These are phyloP conservation scores for Apocheima hispidaria DNA, from an alignment of 2,888 invertebrate genomes.

Conservation along the genomic window DNA sequence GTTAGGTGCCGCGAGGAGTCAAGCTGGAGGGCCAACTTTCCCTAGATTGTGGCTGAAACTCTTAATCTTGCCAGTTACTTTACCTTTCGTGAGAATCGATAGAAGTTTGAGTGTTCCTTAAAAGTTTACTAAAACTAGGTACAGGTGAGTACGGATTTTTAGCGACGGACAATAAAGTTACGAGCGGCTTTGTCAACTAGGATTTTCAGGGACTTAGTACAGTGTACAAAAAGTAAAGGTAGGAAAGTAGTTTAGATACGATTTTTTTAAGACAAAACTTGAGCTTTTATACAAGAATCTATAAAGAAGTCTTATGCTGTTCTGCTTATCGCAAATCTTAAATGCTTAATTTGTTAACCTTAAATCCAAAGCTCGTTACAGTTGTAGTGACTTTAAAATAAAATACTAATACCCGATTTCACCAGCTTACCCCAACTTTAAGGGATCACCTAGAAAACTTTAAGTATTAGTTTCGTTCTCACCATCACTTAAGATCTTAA, in stretches of 20 bases:
- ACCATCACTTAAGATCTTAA: no score
- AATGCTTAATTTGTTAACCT: neutral
- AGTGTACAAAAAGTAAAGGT: conserved; percentile 17
- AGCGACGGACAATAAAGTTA: conserved; percentile 38
- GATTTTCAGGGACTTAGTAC: conserved; percentile 36
- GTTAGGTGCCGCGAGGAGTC: conserved; percentile 18
- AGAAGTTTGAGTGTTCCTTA: conserved; percentile 37
- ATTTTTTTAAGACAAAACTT: conserved; percentile 6
- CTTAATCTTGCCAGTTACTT: conserved; percentile 33
- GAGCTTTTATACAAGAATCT: neutral
- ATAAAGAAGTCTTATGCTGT: neutral
- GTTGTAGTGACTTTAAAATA: no score
- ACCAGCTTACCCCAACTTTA: no score
- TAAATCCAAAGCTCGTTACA: no score
- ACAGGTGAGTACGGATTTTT: conserved; percentile 29
- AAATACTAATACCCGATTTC: no score
- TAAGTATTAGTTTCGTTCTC: no score
- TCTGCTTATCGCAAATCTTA: neutral
- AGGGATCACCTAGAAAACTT: no score
- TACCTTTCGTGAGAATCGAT: conserved; percentile 46
- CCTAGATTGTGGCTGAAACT: conserved; percentile 38
- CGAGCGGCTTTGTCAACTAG: conserved; percentile 34
- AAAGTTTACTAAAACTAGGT: conserved; percentile 20
- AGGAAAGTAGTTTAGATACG: conserved; percentile 2
- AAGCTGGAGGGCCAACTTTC: conserved; percentile 21